Percentiles rank a stretch among this genome's conserved stretches.
Evolutionary conservation across 2,888 invertebrate species (phyloP).

Genomic region (Pseudeuparius sepicola): DNA sequence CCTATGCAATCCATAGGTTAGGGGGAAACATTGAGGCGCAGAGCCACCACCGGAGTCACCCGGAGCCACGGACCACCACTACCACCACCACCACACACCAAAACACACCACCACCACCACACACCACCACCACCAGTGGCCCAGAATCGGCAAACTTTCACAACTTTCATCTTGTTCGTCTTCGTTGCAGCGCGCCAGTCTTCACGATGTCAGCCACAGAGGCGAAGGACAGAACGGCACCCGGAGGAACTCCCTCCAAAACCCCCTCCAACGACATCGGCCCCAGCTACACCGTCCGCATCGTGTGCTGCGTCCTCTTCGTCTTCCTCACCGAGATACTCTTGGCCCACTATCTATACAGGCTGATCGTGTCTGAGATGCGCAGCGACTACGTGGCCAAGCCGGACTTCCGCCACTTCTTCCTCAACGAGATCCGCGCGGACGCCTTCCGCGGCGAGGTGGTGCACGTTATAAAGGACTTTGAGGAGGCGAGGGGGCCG

Average conservation of each 20-base stretch:
- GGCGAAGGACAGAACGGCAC: constrained; percentile 16
- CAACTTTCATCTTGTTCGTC: no score
- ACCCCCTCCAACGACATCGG: constrained; percentile 28
- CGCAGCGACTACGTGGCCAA: constrained; percentile 34
- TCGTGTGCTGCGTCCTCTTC: constrained; percentile 37
- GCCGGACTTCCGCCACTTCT: constrained; percentile 31
- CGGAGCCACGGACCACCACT: no score
- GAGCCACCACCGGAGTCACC: no score
- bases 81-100: no score
- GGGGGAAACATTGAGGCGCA: no score
- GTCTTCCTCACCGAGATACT: constrained; percentile 37
- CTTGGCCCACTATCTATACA: constrained; percentile 37
- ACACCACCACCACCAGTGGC: no score
- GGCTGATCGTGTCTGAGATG: constrained; percentile 35
- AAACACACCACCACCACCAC: no score
- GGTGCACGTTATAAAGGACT: constrained; percentile 28
- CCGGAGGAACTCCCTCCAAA: constrained; percentile 18
- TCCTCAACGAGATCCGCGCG: constrained; percentile 30
- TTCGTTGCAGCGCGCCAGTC: no score
- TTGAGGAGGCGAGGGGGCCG: constrained; percentile 14
- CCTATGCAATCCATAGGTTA: no score
- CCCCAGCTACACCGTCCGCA: constrained; percentile 36
- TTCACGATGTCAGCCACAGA: constrained; percentile 25
- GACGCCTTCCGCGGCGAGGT: constrained; percentile 31
- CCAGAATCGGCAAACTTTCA: no score